Conservation (phyloP, 1,140 invertebrate genomes). For the Cyrtorhinus lividipennis region DNA sequence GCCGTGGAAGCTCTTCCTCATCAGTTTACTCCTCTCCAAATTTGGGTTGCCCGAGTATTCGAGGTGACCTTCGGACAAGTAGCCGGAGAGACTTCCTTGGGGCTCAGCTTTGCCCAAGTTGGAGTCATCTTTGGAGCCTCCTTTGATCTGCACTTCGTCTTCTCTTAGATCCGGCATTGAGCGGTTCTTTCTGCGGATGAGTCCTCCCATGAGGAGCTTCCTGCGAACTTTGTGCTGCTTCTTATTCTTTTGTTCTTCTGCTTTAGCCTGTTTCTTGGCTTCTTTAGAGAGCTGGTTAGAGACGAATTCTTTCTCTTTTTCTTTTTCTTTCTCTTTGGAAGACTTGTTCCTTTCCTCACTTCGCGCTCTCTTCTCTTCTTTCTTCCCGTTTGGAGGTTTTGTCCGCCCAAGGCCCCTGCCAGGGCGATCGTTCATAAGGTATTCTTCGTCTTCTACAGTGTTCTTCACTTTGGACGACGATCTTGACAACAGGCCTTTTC, state of each 20-base stretch:
- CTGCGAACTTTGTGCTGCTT: constrained; percentile 82
- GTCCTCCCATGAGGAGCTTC: constrained; percentile 74
- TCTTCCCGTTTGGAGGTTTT: constrained; percentile 52
- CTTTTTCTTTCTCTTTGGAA: constrained; percentile 19
- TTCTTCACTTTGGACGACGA: constrained; percentile 31
- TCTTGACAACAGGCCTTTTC: constrained; percentile 40
- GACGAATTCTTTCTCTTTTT: constrained; percentile 25
- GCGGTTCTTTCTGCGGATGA: constrained; percentile 74
- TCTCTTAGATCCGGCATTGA: constrained; percentile 80
- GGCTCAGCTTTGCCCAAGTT: constrained; percentile 48
- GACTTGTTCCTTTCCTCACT: constrained; percentile 67
- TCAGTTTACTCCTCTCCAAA: constrained; percentile 67
- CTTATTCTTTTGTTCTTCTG: constrained; percentile 58
- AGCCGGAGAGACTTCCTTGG: constrained; percentile 50
- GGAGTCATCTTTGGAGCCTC: constrained; percentile 43
- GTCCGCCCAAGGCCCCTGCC: constrained; percentile 44
- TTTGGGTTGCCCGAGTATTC: constrained; percentile 68
- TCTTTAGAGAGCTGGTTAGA: constrained; percentile 26
- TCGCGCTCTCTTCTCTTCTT: constrained; percentile 59
- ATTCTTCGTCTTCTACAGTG: constrained; percentile 53
- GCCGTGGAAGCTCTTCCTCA: constrained; percentile 78
- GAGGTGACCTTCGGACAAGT: constrained; percentile 72
- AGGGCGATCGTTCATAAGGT: constrained; percentile 44
- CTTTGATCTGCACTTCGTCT: constrained; percentile 33
- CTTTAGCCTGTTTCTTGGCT: constrained; percentile 39